Evolutionary conservation across 2,113 vertebrate species (phyloP).

Genomic region (Scomber japonicus): DNA sequence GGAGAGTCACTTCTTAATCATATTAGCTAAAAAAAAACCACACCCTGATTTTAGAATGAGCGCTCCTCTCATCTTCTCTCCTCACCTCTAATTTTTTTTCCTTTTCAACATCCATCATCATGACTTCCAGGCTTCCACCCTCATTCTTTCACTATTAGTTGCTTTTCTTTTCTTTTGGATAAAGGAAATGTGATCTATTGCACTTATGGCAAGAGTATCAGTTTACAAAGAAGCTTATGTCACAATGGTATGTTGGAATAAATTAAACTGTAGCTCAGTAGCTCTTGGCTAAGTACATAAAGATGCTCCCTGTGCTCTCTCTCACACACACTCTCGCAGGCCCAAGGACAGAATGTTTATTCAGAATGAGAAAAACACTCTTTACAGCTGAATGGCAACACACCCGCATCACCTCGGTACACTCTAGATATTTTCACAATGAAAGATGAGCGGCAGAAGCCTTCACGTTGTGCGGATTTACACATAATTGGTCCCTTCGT

Average conservation of each 20-base stretch:
- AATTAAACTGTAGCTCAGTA: neutral
- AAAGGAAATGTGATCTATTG: neutral
- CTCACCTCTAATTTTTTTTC: neutral
- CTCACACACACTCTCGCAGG: neutral
- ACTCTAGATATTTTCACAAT: slow-evolving; percentile 18
- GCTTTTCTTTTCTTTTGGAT: neutral
- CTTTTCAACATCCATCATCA: neutral
- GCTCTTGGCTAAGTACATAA: neutral
- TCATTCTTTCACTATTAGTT: neutral
- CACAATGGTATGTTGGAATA: neutral
- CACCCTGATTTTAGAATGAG: slow-evolving; percentile 12
- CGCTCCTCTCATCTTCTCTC: neutral
- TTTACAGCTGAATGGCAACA: slow-evolving; percentile 26
- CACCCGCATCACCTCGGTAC: slow-evolving; percentile 19
- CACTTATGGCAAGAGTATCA: neutral
- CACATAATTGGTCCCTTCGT: slow-evolving; percentile 56
- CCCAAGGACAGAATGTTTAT: slow-evolving; percentile 50
- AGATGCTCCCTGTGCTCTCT: neutral
- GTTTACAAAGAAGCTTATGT: neutral
- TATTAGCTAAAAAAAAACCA: neutral
- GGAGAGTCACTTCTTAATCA: too few species aligned
- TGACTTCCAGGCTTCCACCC: neutral
- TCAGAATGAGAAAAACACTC: slow-evolving; percentile 39
- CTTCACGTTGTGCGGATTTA: slow-evolving; percentile 42
- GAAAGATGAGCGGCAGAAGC: slow-evolving; percentile 45